These are phyloP conservation scores for Anniella stebbinsi DNA, from an alignment of 2,797 vertebrate genomes.

Conservation along the genomic window DNA sequence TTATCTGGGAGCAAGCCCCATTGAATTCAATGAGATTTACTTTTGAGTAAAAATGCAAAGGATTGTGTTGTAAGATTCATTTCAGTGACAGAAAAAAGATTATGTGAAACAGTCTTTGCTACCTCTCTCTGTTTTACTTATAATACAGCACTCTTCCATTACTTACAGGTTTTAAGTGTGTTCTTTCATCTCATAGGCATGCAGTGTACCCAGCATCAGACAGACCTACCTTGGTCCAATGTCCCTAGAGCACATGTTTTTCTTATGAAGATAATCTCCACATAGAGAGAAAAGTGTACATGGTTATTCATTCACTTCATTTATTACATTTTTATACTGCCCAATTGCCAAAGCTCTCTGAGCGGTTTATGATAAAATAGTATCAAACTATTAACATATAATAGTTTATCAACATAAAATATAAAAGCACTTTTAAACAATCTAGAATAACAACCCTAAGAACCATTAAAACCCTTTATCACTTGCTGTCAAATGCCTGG, in stretches of 20 bases:
- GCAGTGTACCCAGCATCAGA: conserved; percentile 1
- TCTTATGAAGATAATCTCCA: neutral
- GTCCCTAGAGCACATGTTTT: neutral
- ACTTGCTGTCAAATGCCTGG: too few relatives aligned
- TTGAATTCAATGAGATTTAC: neutral
- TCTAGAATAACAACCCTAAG: too few relatives aligned
- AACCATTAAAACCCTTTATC: too few relatives aligned
- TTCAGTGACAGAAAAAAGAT: neutral
- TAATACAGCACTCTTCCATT: neutral
- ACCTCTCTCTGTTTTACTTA: neutral
- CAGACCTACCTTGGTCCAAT: neutral
- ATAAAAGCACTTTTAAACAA: too few relatives aligned
- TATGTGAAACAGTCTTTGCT: neutral
- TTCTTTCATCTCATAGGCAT: neutral
- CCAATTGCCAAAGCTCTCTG: too few relatives aligned
- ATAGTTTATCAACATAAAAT: too few relatives aligned
- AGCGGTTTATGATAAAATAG: too few relatives aligned
- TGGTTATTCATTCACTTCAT: neutral
- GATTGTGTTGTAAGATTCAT: neutral
- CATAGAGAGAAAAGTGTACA: neutral
- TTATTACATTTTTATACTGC: too few relatives aligned
- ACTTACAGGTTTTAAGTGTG: neutral
- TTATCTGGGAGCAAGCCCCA: neutral
- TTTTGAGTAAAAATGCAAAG: neutral
- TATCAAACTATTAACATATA: too few relatives aligned